Evolutionary conservation across 1,140 invertebrate genomes (phyloP), one percentile per base, ranked within the genome.

Genomic region (Drosophila obscura): DNA sequence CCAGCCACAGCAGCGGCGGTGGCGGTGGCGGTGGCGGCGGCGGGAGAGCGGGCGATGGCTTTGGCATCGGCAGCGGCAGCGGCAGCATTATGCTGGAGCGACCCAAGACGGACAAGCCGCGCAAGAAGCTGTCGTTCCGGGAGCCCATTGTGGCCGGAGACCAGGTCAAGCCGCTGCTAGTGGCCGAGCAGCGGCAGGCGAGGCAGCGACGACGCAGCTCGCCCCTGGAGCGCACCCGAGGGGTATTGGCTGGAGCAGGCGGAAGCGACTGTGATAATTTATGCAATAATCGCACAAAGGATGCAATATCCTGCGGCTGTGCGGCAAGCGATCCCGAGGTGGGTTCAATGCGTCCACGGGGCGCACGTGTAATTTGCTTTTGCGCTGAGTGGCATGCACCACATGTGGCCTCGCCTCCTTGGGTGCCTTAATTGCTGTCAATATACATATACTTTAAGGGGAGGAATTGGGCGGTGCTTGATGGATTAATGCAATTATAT

Each of bases 81-180:
- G 57, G 48, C 22, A 63, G 82, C 63, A 76, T 72, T 13, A 85
- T 79, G 74, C 67, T 77, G 59, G 90, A 91, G 35, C 80, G 77
- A 3, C 84, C 90, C 51, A 89, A 85, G 49, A 92, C 93, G 16
- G 94, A 96, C 56, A 94, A 94, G 73, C 96, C 96, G 0, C 93
- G 96, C 22, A 97, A 97, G 91, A 97, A 97, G 82, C 92, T 97
- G 1, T 97, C 96, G 0, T 97, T 97, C 87, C 94, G 96, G 59
- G 96, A 97, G 80, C 96, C 96, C 1, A 96, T 91, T 28, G 88
- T 89, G 35, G 87, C 78, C 31, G 81, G 78, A 2, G 61, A 75
- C 61, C 72, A 75, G 19, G 26, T 74, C 11, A 61, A 74, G 46
- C 62, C 72, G 4, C 62, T 76, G 92, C 80, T 52, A 71, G 77